A percentile compares a stretch with the other conserved stretches of the same genome.
These are phyloP conservation scores for Cantharis lateralis DNA, from an alignment of 2,888 invertebrate species.

Conservation along the genomic window DNA sequence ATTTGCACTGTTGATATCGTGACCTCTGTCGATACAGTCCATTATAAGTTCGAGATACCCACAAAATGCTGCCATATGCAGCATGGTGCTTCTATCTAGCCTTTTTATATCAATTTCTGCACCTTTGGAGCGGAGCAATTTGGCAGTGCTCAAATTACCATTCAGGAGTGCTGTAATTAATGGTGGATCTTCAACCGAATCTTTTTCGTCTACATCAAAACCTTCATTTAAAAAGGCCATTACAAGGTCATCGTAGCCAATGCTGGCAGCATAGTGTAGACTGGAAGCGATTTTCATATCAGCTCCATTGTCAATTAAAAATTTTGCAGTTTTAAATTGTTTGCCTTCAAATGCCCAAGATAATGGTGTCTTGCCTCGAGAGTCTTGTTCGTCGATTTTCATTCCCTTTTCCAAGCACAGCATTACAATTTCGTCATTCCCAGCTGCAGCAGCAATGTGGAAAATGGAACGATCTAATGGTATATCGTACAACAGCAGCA, in stretches of 20 bases:
- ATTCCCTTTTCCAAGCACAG: background rate
- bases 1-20: background rate
- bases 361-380: background rate
- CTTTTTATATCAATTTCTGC: background rate
- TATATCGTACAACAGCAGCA: background rate
- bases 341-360: background rate
- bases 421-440: background rate
- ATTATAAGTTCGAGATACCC: background rate
- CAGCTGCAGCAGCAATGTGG: background rate
- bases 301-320: background rate
- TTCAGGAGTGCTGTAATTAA: background rate
- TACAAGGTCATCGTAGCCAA: background rate
- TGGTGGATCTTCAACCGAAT: background rate
- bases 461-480: background rate
- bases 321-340: background rate
- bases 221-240: background rate
- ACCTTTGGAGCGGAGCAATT: background rate
- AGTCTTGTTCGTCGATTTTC: background rate
- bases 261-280: background rate
- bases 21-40: background rate
- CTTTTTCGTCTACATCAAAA: background rate
- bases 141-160: background rate
- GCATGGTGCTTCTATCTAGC: background rate
- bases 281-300: background rate
- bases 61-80: background rate